phyloP scores from a whole-genome alignment of 2,888 invertebrate genomes.

The Dryomyza anilis region DNA sequence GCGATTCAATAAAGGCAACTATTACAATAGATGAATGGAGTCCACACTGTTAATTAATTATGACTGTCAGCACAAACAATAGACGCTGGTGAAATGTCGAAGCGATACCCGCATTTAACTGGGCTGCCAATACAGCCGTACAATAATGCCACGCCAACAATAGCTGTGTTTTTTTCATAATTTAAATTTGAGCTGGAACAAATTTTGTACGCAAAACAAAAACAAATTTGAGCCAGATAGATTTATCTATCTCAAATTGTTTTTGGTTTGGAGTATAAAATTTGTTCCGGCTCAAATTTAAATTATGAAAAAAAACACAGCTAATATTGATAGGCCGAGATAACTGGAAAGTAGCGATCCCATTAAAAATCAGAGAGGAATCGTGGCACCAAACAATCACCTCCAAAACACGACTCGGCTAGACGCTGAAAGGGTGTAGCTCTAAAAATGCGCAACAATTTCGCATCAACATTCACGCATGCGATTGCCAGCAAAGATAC shows the following conservation, averaged over 20 bases:
- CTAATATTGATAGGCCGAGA: constrained; percentile 8
- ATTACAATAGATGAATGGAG: constrained; percentile 20
- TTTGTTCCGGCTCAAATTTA: too few species aligned
- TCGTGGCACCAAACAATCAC: neutral
- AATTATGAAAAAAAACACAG: too few species aligned
- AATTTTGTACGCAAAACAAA: too few species aligned
- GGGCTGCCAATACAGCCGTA: constrained; percentile 18
- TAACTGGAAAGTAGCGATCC: constrained; percentile 19
- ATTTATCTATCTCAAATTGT: too few species aligned
- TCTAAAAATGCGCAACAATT: neutral
- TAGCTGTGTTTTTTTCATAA: too few species aligned
- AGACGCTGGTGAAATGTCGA: constrained; percentile 1
- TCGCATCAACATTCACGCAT: neutral
- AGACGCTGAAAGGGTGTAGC: neutral
- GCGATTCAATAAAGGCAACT: constrained; percentile 11
- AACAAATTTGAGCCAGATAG: too few species aligned
- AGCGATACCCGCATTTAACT: constrained; percentile 11
- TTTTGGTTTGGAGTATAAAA: too few species aligned
- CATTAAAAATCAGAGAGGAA: constrained; percentile 11
- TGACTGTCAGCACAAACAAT: constrained; percentile 21
- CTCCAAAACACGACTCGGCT: neutral
- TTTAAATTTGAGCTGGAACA: too few species aligned
- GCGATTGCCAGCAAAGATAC: constrained; percentile 11
- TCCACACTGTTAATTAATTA: constrained; percentile 21
- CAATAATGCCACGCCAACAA: constrained; percentile 1